A percentile compares a stretch with the other conserved stretches of the same genome.
These are phyloP conservation scores for Myripristis jacobus DNA, from an alignment of 2,797 vertebrate genomes.

Conservation along the genomic window DNA sequence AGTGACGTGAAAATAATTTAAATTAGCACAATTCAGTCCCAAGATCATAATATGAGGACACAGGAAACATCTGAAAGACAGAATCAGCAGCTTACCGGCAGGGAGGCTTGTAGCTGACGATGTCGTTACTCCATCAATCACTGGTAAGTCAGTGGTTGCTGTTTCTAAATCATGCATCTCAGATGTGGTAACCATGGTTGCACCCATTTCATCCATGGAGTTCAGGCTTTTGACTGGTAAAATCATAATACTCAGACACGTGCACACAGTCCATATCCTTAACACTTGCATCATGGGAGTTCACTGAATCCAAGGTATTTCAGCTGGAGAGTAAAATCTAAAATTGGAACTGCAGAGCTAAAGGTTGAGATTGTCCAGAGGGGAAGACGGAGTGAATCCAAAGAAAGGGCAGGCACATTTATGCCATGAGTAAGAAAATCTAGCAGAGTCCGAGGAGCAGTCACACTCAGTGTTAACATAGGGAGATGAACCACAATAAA, in stretches of 20 bases:
- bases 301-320: neutral
- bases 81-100: conserved; percentile 59
- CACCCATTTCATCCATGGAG: conserved; percentile 30
- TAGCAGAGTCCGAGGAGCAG: neutral
- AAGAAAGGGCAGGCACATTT: neutral
- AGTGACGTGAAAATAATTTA: too few relatives aligned
- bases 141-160: neutral
- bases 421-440: conserved; percentile 25
- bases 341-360: conserved; percentile 5
- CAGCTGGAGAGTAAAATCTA: conserved; percentile 3
- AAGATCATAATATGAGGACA: neutral
- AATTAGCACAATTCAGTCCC: neutral
- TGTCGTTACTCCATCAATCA: neutral
- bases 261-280: conserved; percentile 58
- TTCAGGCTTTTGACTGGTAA: conserved; percentile 39
- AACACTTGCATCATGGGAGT: conserved; percentile 46
- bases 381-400: conserved; percentile 33
- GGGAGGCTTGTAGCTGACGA: neutral
- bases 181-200: conserved; percentile 14
- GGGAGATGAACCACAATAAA: conserved; percentile 11
- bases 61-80: neutral
- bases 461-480: conserved; percentile 7
- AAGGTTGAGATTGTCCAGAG: neutral
- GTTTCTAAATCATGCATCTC: conserved; percentile 31
- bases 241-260: conserved; percentile 62